phyloP scores from a whole-genome alignment of 2,113 vertebrate species.

The Pseudorasbora parva region DNA sequence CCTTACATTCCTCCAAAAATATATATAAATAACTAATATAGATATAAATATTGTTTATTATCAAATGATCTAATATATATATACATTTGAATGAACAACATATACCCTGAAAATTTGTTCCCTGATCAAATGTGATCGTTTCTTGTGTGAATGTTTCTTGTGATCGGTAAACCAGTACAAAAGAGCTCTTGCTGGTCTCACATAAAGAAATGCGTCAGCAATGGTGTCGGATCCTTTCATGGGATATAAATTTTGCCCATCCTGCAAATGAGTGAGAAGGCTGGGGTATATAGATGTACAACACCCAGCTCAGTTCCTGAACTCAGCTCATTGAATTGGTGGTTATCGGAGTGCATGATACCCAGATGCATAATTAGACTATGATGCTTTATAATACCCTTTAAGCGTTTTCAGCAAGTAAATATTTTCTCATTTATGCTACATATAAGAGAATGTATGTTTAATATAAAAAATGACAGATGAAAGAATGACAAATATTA shows the following conservation, averaged over 20 bases:
- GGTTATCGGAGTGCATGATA: neutral
- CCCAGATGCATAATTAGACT: neutral
- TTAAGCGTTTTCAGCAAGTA: neutral
- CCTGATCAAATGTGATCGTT: too few relatives aligned
- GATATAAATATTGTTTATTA: neutral
- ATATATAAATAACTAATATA: neutral
- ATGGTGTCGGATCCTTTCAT: slow-evolving; percentile 71
- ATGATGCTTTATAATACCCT: neutral
- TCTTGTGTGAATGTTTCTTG: too few relatives aligned
- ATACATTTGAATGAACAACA: neutral
- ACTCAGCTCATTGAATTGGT: neutral
- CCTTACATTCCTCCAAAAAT: neutral
- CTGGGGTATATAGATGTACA: slow-evolving; percentile 68
- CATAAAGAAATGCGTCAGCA: slow-evolving; percentile 71
- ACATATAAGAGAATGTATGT: too few relatives aligned
- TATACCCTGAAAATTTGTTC: neutral
- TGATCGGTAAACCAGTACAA: slow-evolving; percentile 38
- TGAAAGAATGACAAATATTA: too few relatives aligned
- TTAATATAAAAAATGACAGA: too few relatives aligned
- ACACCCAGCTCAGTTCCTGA: slow-evolving; percentile 67
- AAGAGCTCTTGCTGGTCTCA: neutral
- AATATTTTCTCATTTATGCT: neutral
- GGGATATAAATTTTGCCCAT: slow-evolving; percentile 75
- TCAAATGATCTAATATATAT: neutral
- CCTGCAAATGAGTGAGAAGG: slow-evolving; percentile 71